Percentiles rank a stretch among this genome's conserved stretches.
Evolutionary conservation across 2,888 invertebrate genomes (phyloP).

Genomic region (Ophion obscuratus): DNA sequence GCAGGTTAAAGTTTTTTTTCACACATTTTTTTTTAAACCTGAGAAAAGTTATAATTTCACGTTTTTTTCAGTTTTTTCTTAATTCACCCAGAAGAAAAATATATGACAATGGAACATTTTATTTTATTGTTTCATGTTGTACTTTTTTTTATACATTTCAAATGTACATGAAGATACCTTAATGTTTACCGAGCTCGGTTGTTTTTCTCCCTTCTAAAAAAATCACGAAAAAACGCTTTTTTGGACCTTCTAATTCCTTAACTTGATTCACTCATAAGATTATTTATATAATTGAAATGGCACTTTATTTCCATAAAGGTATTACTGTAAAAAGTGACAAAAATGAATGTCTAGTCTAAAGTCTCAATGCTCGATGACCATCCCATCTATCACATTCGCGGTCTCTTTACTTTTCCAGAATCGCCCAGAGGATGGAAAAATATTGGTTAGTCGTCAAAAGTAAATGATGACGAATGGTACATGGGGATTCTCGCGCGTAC

Average conservation of each 20-base stretch:
- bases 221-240: no score
- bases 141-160: no score
- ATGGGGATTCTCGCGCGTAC: neutral
- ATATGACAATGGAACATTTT: no score
- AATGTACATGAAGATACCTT: no score
- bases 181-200: no score
- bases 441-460: conserved; percentile 32
- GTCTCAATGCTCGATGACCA: neutral
- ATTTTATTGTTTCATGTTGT: no score
- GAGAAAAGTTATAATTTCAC: no score
- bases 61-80: no score
- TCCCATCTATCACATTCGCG: neutral
- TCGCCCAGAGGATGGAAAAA: neutral
- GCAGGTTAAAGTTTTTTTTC: no score
- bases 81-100: no score
- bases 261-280: neutral
- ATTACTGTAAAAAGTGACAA: neutral
- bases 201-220: no score
- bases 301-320: neutral
- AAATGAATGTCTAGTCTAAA: neutral
- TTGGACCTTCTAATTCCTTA: neutral
- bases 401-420: neutral
- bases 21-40: no score
- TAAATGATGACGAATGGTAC: conserved; percentile 46
- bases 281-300: neutral